Percentiles rank a stretch among this genome's conserved stretches.
Conservation (phyloP, 2,113 vertebrate genomes). For the Sciurus niger region DNA sequence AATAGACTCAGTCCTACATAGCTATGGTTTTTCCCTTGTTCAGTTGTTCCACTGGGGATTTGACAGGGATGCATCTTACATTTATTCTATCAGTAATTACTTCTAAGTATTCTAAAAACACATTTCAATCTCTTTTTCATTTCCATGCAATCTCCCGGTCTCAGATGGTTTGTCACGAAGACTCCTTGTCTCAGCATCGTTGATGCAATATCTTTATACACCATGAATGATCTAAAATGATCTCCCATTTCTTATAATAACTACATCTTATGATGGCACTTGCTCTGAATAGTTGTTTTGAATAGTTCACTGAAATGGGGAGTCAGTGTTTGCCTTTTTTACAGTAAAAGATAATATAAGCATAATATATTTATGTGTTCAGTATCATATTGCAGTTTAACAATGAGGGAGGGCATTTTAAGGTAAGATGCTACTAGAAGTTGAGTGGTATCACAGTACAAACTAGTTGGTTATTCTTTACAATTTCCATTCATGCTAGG, state of each 20-base stretch:
- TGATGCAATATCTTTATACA: not conserved
- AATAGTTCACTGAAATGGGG: not conserved
- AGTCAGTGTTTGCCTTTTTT: not conserved
- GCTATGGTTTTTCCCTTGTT: not conserved
- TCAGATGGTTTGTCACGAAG: not conserved
- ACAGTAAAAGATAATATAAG: not conserved
- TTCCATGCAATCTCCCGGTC: not conserved
- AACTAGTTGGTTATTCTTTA: not conserved
- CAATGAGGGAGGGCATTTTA: not conserved
- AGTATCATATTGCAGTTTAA: slow-evolving; percentile 29
- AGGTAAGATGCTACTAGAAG: not conserved
- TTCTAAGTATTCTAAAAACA: not conserved
- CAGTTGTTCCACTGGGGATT: not conserved
- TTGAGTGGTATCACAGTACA: not conserved
- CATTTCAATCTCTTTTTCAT: slow-evolving; percentile 22
- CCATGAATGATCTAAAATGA: not conserved
- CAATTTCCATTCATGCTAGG: not conserved
- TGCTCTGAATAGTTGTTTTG: slow-evolving; percentile 3
- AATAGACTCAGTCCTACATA: not conserved
- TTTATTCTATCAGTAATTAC: slow-evolving; percentile 19
- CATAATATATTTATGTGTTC: not conserved
- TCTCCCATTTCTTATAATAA: not conserved
- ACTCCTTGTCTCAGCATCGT: not conserved
- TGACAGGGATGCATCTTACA: not conserved
- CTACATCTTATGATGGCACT: not conserved